Evolutionary conservation across 2,888 invertebrate species (phyloP).

Genomic region (Erynnis tages): DNA sequence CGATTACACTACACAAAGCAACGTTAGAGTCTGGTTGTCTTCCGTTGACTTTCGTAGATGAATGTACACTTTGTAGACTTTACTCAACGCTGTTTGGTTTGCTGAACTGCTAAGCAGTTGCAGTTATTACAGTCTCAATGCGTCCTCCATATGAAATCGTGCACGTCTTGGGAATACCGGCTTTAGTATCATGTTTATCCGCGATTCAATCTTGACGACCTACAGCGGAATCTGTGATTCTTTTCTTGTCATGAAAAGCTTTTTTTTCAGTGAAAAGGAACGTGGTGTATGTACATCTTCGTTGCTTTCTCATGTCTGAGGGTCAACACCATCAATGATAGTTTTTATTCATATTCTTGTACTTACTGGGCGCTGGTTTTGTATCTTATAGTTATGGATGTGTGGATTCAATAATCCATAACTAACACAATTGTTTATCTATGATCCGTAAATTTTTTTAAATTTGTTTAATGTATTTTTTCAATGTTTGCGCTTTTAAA

Average conservation of each 20-base stretch:
- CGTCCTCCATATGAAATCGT: constrained; percentile 15
- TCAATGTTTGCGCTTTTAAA: too few relatives aligned
- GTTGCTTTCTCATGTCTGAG: too few relatives aligned
- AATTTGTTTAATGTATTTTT: too few relatives aligned
- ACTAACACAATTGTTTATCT: too few relatives aligned
- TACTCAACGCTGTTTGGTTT: constrained; percentile 18
- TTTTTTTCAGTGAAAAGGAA: too few relatives aligned
- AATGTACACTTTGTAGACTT: constrained; percentile 22
- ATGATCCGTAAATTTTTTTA: too few relatives aligned
- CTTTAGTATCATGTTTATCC: constrained; percentile 13
- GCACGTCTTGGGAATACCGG: not conserved
- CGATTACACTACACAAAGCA: constrained; percentile 1
- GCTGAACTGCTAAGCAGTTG: constrained; percentile 8
- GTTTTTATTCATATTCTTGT: too few relatives aligned
- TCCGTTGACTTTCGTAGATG: constrained; percentile 20
- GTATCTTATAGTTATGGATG: too few relatives aligned
- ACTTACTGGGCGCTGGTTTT: too few relatives aligned
- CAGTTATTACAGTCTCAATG: constrained; percentile 22
- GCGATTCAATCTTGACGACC: constrained; percentile 18
- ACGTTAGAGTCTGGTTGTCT: not conserved
- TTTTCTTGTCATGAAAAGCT: not conserved
- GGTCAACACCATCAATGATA: too few relatives aligned
- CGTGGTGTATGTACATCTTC: too few relatives aligned
- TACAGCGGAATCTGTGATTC: constrained; percentile 6
- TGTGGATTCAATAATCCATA: too few relatives aligned